Evolutionary conservation across 1,140 invertebrate genomes (phyloP), one percentile per base, ranked within the genome.

Genomic region (Periplaneta americana): DNA sequence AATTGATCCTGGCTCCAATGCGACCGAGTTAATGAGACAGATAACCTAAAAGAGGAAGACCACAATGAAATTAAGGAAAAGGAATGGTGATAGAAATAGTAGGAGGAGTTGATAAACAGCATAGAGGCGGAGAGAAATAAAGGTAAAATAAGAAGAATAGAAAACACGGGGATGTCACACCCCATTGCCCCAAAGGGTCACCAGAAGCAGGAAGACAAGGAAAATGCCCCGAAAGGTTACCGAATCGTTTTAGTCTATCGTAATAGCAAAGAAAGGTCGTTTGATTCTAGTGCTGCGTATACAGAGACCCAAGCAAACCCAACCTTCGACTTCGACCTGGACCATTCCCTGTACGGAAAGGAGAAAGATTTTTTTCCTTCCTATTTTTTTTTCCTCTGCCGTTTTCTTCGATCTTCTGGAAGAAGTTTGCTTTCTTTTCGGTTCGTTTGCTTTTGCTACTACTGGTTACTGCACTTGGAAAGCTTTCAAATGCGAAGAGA

Each of bases 111-210:
- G 39, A 78, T 78, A 28, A 78, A 36, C 34, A 78, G 77, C n/a
- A 32, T 32, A 32, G 1, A 28, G 35, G 35, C 22, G 35, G 77
- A 32, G 39, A 34, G 79, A 80, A 17, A 80, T 80, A 57, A 80
- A 57, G 22, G 66, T 80, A 80, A 66, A 34, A 48, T 32, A 34
- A 57, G 39, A 36, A 3, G 79, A 48, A 66, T 74, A 74, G 48
- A 1, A 66, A n/a, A 66, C n/a, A 66, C 6, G 48, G 22, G 79
- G 35, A 74, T 80, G 48, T 80, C 39, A 74, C 79, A 80, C 79
- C 79, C 79, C 79, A 80, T 80, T 80, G 79, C 35, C 79, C 79
- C 66, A 80, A 35, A 48, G 79, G 78, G 79, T 74, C 79, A 74
- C 66, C 15, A 66, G 48, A 66, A 66, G 22, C 48, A 66, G 48